Percentiles rank a stretch among this genome's conserved stretches.
Evolutionary conservation across 2,113 vertebrate genomes (phyloP).

Genomic region (Heterotis niloticus): DNA sequence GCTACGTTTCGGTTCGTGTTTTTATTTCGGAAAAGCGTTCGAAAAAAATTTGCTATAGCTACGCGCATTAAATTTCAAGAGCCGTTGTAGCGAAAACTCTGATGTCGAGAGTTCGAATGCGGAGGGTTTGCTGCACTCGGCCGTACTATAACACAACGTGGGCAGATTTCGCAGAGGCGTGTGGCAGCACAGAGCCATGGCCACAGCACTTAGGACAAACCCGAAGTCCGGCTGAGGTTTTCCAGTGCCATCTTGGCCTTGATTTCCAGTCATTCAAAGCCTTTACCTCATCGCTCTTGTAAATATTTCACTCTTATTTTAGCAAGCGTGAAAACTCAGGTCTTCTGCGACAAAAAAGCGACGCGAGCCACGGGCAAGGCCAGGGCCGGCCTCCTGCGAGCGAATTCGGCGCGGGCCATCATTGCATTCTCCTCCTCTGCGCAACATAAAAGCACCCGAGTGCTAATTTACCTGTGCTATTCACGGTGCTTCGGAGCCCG

Average conservation of each 20-base stretch:
- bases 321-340: conserved; percentile 79
- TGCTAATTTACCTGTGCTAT: conserved; percentile 50
- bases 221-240: conserved; percentile 57
- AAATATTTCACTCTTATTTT: conserved; percentile 91
- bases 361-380: conserved; percentile 41
- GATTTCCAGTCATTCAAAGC: conserved; percentile 84
- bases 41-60: no score
- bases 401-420: conserved; percentile 18
- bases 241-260: conserved; percentile 72
- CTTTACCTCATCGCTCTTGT: conserved; percentile 78
- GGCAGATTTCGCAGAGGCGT: no score
- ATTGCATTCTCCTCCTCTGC: conserved; percentile 47
- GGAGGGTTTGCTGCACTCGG: no score
- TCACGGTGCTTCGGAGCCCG: conserved; percentile 54
- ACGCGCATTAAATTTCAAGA: no score
- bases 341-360: conserved; percentile 65
- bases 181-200: background rate
- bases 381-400: conserved; percentile 36
- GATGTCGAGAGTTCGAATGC: no score
- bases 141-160: no score
- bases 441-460: conserved; percentile 50
- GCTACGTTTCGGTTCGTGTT: no score
- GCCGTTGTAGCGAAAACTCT: no score
- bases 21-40: no score
- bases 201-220: background rate